Percentiles rank a stretch among this genome's conserved stretches.
These are phyloP conservation scores for Corythoichthys intestinalis DNA, from an alignment of 2,113 vertebrate species.

Conservation along the genomic window DNA sequence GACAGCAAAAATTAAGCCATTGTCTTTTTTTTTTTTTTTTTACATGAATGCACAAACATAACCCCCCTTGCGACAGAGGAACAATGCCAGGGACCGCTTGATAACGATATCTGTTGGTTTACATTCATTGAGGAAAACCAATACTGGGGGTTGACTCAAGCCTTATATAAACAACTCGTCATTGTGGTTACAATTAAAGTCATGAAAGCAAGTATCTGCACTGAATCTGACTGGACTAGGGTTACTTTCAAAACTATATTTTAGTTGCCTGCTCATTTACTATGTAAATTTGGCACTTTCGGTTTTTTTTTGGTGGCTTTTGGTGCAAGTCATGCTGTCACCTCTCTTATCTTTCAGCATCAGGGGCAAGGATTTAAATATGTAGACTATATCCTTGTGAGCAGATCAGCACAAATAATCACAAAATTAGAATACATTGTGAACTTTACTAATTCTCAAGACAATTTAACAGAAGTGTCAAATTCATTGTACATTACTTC, in stretches of 20 bases:
- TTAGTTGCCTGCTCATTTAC: not conserved
- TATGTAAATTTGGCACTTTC: not conserved
- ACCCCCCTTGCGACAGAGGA: slow-evolving; percentile 16
- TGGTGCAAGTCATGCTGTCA: too few relatives aligned
- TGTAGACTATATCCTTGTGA: too few relatives aligned
- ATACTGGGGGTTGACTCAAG: not conserved
- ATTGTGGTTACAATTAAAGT: not conserved
- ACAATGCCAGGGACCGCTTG: slow-evolving; percentile 24
- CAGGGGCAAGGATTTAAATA: too few relatives aligned
- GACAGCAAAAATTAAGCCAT: slow-evolving; percentile 50
- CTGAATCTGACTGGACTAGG: not conserved
- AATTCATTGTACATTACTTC: too few relatives aligned
- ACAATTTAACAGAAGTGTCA: too few relatives aligned
- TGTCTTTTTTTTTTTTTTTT: slow-evolving; percentile 44
- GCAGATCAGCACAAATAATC: too few relatives aligned
- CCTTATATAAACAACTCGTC: not conserved
- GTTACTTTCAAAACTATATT: not conserved
- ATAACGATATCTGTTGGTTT: not conserved
- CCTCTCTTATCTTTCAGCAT: too few relatives aligned
- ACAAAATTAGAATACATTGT: too few relatives aligned
- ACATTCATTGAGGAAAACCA: not conserved
- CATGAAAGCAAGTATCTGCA: too few relatives aligned
- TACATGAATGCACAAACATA: slow-evolving; percentile 33
- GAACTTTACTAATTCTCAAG: too few relatives aligned
- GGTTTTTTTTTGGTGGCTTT: not conserved